Percentiles rank a stretch among this genome's conserved stretches.
Conservation (phyloP, 2,797 vertebrate species). For the Danio albolineatus region DNA sequence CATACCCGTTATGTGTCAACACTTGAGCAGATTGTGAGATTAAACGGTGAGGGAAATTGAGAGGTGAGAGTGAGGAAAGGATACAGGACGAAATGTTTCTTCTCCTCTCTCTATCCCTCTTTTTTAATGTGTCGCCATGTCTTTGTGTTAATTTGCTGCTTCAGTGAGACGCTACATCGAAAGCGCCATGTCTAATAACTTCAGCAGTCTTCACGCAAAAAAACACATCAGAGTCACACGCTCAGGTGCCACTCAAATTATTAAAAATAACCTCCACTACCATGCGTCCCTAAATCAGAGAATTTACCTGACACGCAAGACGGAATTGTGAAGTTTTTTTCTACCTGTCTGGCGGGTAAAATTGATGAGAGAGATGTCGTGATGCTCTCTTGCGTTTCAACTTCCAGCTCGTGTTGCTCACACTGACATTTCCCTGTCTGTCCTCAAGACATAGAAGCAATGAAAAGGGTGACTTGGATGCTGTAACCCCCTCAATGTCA, state of each 20-base stretch:
- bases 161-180: slow-evolving; percentile 85
- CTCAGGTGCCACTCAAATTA: slow-evolving; percentile 77
- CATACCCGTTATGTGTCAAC: slow-evolving; percentile 26
- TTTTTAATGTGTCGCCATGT: slow-evolving; percentile 73
- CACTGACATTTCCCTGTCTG: not conserved
- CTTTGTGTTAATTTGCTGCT: slow-evolving; percentile 86
- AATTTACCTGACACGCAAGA: slow-evolving; percentile 29
- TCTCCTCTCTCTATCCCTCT: slow-evolving; percentile 26
- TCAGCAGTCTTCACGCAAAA: slow-evolving; percentile 66
- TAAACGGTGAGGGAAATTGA: slow-evolving; percentile 30
- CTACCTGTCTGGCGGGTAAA: not conserved
- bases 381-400: not conserved
- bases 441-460: not conserved
- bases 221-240: slow-evolving; percentile 65
- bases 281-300: slow-evolving; percentile 71
- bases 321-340: not conserved
- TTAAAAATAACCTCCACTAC: slow-evolving; percentile 76
- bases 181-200: slow-evolving; percentile 80
- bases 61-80: not conserved
- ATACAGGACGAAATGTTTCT: not conserved
- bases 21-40: slow-evolving; percentile 39
- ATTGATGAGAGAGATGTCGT: not conserved
- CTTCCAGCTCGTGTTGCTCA: not conserved
- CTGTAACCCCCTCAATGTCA: not conserved
- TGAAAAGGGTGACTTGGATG: not conserved